Percentiles rank a stretch among this genome's conserved stretches.
These are phyloP conservation scores for Chironomus riparius DNA, from an alignment of 2,888 invertebrate genomes.

Conservation along the genomic window DNA sequence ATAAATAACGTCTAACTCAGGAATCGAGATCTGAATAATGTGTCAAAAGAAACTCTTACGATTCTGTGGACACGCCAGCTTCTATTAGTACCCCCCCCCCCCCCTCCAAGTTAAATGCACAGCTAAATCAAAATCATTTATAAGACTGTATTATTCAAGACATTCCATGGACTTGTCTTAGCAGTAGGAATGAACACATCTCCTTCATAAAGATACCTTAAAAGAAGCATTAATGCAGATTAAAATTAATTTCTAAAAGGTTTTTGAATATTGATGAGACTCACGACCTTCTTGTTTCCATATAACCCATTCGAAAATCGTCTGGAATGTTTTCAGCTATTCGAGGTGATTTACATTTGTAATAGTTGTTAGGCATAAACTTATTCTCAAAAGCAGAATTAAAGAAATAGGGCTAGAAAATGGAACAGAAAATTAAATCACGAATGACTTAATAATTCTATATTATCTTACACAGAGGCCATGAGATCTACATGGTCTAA, in stretches of 20 bases:
- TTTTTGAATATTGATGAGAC: not conserved
- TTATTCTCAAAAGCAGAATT: constrained; percentile 31
- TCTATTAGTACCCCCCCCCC: too few species aligned
- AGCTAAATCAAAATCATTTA: not conserved
- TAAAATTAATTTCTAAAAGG: too few species aligned
- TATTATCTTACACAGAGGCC: constrained; percentile 28
- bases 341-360: constrained; percentile 30
- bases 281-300: constrained; percentile 31
- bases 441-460: not conserved
- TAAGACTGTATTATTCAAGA: not conserved
- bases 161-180: not conserved
- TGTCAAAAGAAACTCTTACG: too few species aligned
- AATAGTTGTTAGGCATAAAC: constrained; percentile 31
- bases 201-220: not conserved
- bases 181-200: constrained; percentile 3
- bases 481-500: constrained; percentile 31
- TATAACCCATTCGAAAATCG: constrained; percentile 33
- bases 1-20: too few species aligned
- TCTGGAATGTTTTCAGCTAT: constrained; percentile 29
- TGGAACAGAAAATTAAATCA: not conserved
- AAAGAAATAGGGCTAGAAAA: constrained; percentile 30
- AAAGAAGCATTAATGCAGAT: not conserved
- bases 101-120: too few species aligned
- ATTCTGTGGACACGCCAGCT: too few species aligned
- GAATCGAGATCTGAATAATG: too few species aligned